These are phyloP conservation scores for Pseudanteris insignis DNA, from an alignment of 2,888 invertebrate genomes.

Conservation along the genomic window DNA sequence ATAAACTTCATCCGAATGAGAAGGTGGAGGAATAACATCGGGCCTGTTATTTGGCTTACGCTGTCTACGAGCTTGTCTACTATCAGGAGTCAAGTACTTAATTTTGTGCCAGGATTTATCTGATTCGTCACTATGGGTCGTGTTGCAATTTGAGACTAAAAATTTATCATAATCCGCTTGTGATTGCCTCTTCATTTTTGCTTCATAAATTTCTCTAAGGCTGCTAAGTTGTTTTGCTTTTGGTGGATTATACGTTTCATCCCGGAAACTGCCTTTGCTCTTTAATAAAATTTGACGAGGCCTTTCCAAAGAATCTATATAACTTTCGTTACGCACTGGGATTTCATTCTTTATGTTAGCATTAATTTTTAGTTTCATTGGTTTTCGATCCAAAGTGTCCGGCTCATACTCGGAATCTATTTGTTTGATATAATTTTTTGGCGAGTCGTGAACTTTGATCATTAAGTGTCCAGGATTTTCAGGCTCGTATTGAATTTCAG, in stretches of 20 bases:
- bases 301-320: constrained; percentile 70
- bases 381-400: constrained; percentile 84
- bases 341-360: constrained; percentile 63
- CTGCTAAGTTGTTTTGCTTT: constrained; percentile 72
- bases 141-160: constrained; percentile 27
- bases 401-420: constrained; percentile 87
- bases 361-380: constrained; percentile 69
- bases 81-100: constrained; percentile 73
- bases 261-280: constrained; percentile 78
- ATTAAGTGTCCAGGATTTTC: constrained; percentile 82
- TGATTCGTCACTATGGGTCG: constrained; percentile 34
- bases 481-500: constrained; percentile 70
- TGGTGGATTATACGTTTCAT: constrained; percentile 62
- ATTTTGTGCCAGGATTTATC: constrained; percentile 55
- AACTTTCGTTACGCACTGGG: constrained; percentile 62
- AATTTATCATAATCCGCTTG: constrained; percentile 24
- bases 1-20: constrained; percentile 68
- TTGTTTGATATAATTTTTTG: constrained; percentile 78
- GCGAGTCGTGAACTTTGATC: constrained; percentile 84
- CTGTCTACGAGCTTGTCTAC: constrained; percentile 79
- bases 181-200: constrained; percentile 57
- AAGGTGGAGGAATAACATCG: constrained; percentile 73
- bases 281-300: constrained; percentile 72
- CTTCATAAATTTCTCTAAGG: constrained; percentile 79
- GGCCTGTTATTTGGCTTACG: constrained; percentile 72